Conservation (phyloP, 1,140 invertebrate genomes). For the Anastrepha ludens region DNA sequence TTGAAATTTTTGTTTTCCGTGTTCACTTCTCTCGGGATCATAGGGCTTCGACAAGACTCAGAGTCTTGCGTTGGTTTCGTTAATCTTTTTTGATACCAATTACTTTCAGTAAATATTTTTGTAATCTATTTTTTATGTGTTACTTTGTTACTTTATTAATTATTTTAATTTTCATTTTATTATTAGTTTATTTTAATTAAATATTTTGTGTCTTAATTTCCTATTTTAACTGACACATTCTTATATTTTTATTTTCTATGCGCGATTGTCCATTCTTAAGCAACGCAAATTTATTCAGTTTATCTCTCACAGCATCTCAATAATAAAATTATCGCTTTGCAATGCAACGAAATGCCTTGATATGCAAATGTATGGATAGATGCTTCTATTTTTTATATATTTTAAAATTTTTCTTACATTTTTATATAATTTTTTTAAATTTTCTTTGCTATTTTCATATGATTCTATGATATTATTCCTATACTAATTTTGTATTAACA, state of each 20-base stretch:
- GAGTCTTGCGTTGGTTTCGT: too few species aligned
- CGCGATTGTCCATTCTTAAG: slow-evolving; percentile 45
- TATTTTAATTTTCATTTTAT: background rate
- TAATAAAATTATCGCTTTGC: background rate
- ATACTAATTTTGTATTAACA: background rate
- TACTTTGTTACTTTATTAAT: background rate
- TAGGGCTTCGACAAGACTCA: too few species aligned
- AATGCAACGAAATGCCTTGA: background rate
- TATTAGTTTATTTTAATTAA: background rate
- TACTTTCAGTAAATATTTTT: too few species aligned
- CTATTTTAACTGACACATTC: background rate
- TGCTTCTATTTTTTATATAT: background rate
- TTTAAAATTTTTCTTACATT: too few species aligned
- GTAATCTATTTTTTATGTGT: background rate
- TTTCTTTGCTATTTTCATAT: too few species aligned
- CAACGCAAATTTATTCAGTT: slow-evolving; percentile 48
- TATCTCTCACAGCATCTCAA: background rate
- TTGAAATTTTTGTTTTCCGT: too few species aligned
- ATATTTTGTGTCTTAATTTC: background rate
- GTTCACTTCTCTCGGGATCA: too few species aligned
- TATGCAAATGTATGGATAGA: background rate
- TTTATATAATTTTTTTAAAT: too few species aligned
- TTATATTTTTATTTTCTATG: background rate
- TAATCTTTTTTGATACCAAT: too few species aligned
- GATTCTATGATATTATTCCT: too few species aligned